phyloP scores from a whole-genome alignment of 2,888 invertebrate species.

The Callyntrura guangdongensis region DNA sequence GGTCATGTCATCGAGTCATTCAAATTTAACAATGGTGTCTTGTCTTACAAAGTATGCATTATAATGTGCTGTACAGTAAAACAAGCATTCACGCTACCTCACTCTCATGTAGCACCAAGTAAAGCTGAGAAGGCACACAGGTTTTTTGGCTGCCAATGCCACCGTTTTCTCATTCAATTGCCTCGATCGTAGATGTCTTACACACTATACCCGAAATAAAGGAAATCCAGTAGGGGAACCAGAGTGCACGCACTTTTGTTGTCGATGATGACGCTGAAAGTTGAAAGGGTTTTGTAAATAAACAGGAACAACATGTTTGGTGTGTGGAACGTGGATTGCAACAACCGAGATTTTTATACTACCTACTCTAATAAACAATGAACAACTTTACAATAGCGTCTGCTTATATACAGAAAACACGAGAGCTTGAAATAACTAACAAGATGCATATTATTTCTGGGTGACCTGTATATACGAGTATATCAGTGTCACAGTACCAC shows the following conservation, averaged over 20 bases:
- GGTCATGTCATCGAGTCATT: constrained; percentile 23
- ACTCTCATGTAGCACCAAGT: neutral
- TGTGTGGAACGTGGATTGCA: neutral
- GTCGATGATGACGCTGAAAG: constrained; percentile 41
- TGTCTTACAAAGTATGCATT: neutral
- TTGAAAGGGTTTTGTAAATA: constrained; percentile 48
- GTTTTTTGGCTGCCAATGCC: constrained; percentile 10
- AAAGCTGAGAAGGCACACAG: neutral
- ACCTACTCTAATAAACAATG: neutral
- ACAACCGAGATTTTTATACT: constrained; percentile 43
- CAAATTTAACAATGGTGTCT: constrained; percentile 30
- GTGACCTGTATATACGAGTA: neutral
- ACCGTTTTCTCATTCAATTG: constrained; percentile 22
- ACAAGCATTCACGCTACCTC: neutral
- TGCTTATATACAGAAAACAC: neutral
- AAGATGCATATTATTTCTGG: constrained; percentile 4
- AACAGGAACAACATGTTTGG: constrained; percentile 29
- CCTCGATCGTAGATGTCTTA: neutral
- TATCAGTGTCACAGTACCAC: neutral
- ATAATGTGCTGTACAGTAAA: neutral
- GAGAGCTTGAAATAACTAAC: constrained; percentile 10
- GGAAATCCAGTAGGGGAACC: constrained; percentile 7
- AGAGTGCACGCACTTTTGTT: constrained; percentile 48
- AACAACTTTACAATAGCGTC: constrained; percentile 37
- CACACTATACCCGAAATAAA: neutral